Evolutionary conservation across 2,888 invertebrate species (phyloP), one percentile per base, ranked within the genome.

Genomic region (Caradrina clavipalpis): DNA sequence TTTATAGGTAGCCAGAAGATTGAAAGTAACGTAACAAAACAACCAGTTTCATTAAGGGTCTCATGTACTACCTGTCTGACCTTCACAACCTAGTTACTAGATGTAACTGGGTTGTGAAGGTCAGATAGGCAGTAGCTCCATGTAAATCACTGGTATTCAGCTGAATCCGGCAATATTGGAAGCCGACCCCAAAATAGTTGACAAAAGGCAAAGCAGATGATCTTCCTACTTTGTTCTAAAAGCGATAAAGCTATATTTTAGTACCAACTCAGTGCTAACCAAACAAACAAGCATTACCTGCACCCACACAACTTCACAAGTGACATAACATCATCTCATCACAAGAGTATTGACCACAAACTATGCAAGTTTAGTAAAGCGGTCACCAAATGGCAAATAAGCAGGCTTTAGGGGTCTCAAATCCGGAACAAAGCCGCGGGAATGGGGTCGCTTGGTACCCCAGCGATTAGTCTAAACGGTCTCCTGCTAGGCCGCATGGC

Each of bases 391-490:
- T 67, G 59, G 71, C 69, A 68, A 73, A 80, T 74, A 73, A 83
- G n/a, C 65, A 42, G 66, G 57, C 54, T 71, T 80, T 74, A 70
- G 42, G 51, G 58, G 57, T 45, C 70, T 76, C 19, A 72, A 83
- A 83, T 78, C 72, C 71, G 65, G 57, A 66, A 75, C 74, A 80
- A 82, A 79, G 72, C 72, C 65, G 49, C 62, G 47, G 54, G 61
- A 82, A 75, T 69, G 63, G 56, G 73, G 71, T 67, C 63, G 64
- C 55, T 63, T 7, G 50, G 64, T 66, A 66, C 65, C 69, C 61
- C 55, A 54, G 53, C 65, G 67, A 83, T 83, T 83, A 85, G 73
- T 80, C 65, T 78, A 64, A 85, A 83, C 58, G 63, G 50, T 55
- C 68, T 58, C 49, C 51, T 26, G 49, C 45, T 50, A 57, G 49